phyloP scores from a whole-genome alignment of 2,888 invertebrate genomes.

The Coenonympha glycerion region DNA sequence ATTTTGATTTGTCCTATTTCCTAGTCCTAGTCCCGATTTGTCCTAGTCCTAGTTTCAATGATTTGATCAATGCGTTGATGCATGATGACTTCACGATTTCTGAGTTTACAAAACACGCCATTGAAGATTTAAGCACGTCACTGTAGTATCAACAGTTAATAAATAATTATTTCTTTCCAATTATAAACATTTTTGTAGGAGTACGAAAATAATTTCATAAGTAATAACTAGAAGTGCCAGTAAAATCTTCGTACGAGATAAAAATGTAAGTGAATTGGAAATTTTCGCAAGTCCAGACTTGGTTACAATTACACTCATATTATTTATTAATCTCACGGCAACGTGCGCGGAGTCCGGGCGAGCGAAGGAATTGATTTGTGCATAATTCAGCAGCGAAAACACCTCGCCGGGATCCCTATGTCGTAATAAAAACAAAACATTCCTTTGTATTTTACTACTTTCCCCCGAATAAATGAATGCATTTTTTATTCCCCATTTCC shows the following conservation, averaged over 20 bases:
- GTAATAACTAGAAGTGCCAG: neutral
- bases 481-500: slow-evolving; percentile 30
- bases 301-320: slow-evolving; percentile 69
- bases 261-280: slow-evolving; percentile 30
- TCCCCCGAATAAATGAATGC: slow-evolving; percentile 56
- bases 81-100: too few relatives aligned
- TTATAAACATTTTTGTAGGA: neutral
- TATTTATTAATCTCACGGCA: slow-evolving; percentile 69
- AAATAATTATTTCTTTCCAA: too few relatives aligned
- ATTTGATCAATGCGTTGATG: too few relatives aligned
- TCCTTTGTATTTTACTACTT: slow-evolving; percentile 69
- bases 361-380: slow-evolving; percentile 73
- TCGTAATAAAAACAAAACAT: slow-evolving; percentile 70
- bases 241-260: slow-evolving; percentile 11
- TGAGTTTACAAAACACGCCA: too few relatives aligned
- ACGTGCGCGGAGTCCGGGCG: slow-evolving; percentile 51
- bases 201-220: neutral
- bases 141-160: too few relatives aligned
- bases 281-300: slow-evolving; percentile 40
- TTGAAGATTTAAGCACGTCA: too few relatives aligned
- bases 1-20: too few relatives aligned
- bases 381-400: slow-evolving; percentile 73
- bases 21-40: too few relatives aligned
- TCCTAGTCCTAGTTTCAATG: too few relatives aligned
- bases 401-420: slow-evolving; percentile 60